phyloP scores from a whole-genome alignment of 2,797 vertebrate species.

The Manis javanica region DNA sequence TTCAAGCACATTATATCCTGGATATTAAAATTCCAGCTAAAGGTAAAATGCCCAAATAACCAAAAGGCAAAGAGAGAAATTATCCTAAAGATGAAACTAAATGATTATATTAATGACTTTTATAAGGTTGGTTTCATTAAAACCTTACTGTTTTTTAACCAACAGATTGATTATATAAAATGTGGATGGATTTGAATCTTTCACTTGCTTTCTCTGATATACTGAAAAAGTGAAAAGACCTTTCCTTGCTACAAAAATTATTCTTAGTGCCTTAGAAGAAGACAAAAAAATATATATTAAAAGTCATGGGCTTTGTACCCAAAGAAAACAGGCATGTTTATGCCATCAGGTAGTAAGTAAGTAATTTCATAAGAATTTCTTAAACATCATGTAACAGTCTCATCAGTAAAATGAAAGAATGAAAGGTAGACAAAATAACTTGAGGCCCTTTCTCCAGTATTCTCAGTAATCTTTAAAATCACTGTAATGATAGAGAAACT shows the following conservation, averaged over 20 bases:
- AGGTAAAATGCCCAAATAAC: background rate
- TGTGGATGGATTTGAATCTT: background rate
- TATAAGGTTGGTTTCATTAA: background rate
- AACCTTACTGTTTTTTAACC: background rate
- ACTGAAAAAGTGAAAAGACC: background rate
- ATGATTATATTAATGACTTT: background rate
- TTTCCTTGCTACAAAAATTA: background rate
- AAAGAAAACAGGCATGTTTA: background rate
- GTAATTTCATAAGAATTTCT: conserved; percentile 13
- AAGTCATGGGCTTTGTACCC: background rate
- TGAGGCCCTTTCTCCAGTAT: background rate
- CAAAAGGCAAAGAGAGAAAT: background rate
- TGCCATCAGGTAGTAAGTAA: background rate
- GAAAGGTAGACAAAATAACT: background rate
- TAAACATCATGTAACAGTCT: rapidly evolving
- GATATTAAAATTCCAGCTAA: background rate
- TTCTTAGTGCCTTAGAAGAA: background rate
- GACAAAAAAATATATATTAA: background rate
- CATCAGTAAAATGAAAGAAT: conserved; percentile 30
- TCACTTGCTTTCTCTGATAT: background rate
- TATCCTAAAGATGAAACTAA: background rate
- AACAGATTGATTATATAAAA: background rate
- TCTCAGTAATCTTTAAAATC: background rate
- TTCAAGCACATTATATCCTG: background rate
- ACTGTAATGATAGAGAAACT: background rate